These are phyloP conservation scores for Tachina grossa DNA, from an alignment of 2,888 invertebrate species.

Conservation along the genomic window DNA sequence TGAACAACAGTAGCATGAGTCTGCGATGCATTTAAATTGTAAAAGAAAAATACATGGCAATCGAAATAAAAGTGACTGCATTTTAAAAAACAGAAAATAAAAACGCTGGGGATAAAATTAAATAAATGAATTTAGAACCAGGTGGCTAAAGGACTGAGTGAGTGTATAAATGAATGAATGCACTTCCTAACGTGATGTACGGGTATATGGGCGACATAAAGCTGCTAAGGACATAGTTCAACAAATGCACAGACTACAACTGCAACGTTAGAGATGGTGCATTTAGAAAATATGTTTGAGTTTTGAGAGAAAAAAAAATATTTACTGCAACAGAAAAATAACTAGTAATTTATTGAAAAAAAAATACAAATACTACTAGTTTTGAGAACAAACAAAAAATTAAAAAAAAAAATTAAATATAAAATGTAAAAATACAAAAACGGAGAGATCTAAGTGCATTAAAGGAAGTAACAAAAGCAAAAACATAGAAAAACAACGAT, in stretches of 20 bases:
- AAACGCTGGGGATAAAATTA: background rate
- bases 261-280: slow-evolving; percentile 35
- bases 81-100: slow-evolving; percentile 8
- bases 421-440: no score
- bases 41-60: background rate
- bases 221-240: slow-evolving; percentile 1
- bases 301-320: slow-evolving; percentile 18
- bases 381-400: no score
- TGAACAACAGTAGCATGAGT: slow-evolving; percentile 45
- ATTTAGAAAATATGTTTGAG: slow-evolving; percentile 26
- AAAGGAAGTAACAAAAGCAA: no score
- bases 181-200: slow-evolving; percentile 2
- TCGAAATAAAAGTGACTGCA: slow-evolving; percentile 10
- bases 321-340: background rate
- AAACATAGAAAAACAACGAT: no score
- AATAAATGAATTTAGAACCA: slow-evolving; percentile 39
- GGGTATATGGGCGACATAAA: slow-evolving; percentile 31
- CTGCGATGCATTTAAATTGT: slow-evolving; percentile 47
- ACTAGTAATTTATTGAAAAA: slow-evolving; percentile 48
- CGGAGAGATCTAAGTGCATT: no score
- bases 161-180: slow-evolving; percentile 42
- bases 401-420: no score
- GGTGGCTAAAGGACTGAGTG: slow-evolving; percentile 33
- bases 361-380: slow-evolving; percentile 28
- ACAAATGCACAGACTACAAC: slow-evolving; percentile 18